Evolutionary conservation across 2,888 invertebrate genomes (phyloP), one percentile per base, ranked within the genome.

Genomic region (Aelia acuminata): DNA sequence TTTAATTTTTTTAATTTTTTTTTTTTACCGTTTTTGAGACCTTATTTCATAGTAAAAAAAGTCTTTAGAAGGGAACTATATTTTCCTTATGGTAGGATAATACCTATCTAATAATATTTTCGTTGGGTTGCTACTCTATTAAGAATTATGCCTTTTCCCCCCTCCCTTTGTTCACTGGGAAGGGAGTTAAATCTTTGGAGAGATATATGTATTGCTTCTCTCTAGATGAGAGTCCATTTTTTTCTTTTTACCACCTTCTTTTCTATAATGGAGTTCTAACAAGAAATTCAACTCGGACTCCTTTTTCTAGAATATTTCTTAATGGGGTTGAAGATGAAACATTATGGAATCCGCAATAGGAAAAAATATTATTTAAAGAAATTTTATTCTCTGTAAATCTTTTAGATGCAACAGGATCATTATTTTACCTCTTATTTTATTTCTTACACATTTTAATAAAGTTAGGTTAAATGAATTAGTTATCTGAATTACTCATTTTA

Each of bases 111-210:
- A 26, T 8, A 57, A 0, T 57, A 57, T 13, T 57, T 13, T 26
- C 57, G 26, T 18, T 31, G 0, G 3, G 1, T 70, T 35, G 63
- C 26, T 13, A 7, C 63, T 53, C 26, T 26, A 13, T 57, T 70
- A 63, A 35, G 31, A 18, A 63, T 70, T 70, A 70, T 47, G n/a
- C n/a, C 80, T 39, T 80, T 43, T 80, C n/a, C 15, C 80, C 43
- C 39, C 43, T 13, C 35, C 39, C 43, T n/a, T 39, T 80, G 13
- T 47, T 47, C 80, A 13, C 4, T n/a, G 43, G 11, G 70, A 20
- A 43, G 43, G n/a, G 43, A 80, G 80, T n/a, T 80, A 80, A 80
- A 43, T 80, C 43, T 43, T n/a, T 80, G 80, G 43, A 80, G 15
- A n/a, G 80, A 47, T 43, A 80, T 43, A 47, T 43, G 3, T 18